phyloP scores from a whole-genome alignment of 2,113 vertebrate species.

The Myiagra hebetior region DNA sequence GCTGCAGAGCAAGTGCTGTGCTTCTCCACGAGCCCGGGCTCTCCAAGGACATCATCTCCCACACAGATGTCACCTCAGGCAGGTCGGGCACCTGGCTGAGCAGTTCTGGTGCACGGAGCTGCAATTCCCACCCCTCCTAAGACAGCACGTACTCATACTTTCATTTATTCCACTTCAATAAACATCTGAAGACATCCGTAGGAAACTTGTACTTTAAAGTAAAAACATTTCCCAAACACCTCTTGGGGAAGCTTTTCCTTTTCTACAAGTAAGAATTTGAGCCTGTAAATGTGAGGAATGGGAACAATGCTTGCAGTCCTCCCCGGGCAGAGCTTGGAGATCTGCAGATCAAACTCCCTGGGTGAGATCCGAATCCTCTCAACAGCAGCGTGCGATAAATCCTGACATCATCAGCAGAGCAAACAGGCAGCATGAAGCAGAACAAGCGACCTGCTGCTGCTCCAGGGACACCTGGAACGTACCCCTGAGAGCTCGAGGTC shows the following conservation, averaged over 20 bases:
- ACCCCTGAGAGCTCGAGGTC: neutral
- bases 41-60: neutral
- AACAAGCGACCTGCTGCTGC: neutral
- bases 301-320: neutral
- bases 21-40: rapidly evolving
- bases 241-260: conserved; percentile 12
- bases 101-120: neutral
- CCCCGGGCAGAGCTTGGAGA: neutral
- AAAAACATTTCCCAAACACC: neutral
- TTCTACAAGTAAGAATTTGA: conserved; percentile 6
- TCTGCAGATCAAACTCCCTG: neutral
- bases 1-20: neutral
- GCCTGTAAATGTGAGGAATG: neutral
- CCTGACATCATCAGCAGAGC: neutral
- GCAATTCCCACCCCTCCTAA: neutral
- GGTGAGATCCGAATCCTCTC: neutral
- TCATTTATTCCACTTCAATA: conserved; percentile 25
- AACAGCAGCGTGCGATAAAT: neutral
- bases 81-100: neutral
- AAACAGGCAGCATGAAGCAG: neutral
- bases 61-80: neutral
- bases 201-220: conserved; percentile 29
- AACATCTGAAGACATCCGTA: neutral
- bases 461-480: neutral
- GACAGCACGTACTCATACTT: neutral